Evolutionary conservation across 1,140 invertebrate genomes (phyloP), one percentile per base, ranked within the genome.

Genomic region (Globodera rostochiensis): DNA sequence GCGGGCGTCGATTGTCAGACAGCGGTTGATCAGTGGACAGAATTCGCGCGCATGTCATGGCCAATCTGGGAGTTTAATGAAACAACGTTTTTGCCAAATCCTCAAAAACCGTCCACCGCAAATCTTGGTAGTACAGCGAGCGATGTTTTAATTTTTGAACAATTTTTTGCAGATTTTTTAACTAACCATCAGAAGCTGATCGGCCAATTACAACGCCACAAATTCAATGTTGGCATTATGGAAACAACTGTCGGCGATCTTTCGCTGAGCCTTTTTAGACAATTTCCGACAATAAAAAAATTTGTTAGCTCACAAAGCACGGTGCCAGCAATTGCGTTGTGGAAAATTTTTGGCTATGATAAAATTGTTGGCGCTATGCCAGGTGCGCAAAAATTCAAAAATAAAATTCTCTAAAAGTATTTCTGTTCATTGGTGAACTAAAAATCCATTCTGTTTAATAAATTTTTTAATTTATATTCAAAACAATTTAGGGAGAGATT

Each of bases 331-430:
- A 64, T 64, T 64, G 57, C 2, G 57, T 15, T 19, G 13, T 64
- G 57, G 57, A 64, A 64, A 64, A 19, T 19, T 64, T 64, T 64
- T 64, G 57, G 57, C 13, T 64, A 64, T 19, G 57, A 64, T 0
- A 64, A 64, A 64, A 64, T 64, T 64, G 57, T 64, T 64, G 57
- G 57, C 57, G 57, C 57, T 19, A 64, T 64, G 57, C 57, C 57
- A 64, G 57, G 57, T 64, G 11, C 19, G 57, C 15, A 36, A 11
- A 60, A 60, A 60, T 60, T 19, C 25, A 25, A 25, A 36, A 36
- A 36, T 36, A 36, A 36, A 3, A 36, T 36, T 36, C 36, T 36
- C 3, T 36, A 36, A 36, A 36, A 36, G 1, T 36, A 36, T 36
- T 36, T 36, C 36, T 36, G 36, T 36, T 36, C 36, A 36, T 36